Conservation (phyloP, 2,113 vertebrate species). For the Crotalus helleri region DNA sequence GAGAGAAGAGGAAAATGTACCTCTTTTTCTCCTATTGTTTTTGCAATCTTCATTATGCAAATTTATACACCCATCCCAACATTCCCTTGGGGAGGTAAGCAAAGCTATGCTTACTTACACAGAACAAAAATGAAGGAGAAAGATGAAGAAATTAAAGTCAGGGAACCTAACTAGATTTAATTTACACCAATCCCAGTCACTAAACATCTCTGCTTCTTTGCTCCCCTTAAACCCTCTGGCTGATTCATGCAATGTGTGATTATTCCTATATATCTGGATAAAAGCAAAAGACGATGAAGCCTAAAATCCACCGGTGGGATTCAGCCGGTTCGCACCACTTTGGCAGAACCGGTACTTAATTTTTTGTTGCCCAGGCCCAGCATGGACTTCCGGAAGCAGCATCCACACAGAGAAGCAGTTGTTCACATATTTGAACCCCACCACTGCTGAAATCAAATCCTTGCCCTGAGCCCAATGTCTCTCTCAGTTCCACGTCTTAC, state of each 20-base stretch:
- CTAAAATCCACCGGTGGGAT: neutral
- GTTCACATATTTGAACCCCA: too few relatives aligned
- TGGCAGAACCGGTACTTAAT: too few relatives aligned
- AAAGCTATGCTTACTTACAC: neutral
- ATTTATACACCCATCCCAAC: neutral
- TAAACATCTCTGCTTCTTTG: neutral
- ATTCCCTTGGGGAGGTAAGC: neutral
- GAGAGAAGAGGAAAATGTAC: neutral
- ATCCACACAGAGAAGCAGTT: too few relatives aligned
- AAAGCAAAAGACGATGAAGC: neutral
- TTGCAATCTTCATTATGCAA: neutral
- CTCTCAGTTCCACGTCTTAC: conserved; percentile 53
- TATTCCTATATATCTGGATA: neutral
- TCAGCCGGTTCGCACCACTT: too few relatives aligned
- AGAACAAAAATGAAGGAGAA: neutral
- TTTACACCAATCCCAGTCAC: neutral
- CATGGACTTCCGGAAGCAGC: too few relatives aligned
- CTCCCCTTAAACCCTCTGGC: neutral
- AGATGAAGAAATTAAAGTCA: neutral
- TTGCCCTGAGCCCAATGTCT: too few relatives aligned
- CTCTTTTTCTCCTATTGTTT: neutral
- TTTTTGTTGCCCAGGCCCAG: too few relatives aligned
- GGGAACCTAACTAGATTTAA: neutral
- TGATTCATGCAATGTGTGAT: neutral
- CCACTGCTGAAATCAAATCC: neutral